Percentiles rank a stretch among this genome's conserved stretches.
phyloP scores from a whole-genome alignment of 64 coral and sea anemone species.

The Montipora efflorescens region DNA sequence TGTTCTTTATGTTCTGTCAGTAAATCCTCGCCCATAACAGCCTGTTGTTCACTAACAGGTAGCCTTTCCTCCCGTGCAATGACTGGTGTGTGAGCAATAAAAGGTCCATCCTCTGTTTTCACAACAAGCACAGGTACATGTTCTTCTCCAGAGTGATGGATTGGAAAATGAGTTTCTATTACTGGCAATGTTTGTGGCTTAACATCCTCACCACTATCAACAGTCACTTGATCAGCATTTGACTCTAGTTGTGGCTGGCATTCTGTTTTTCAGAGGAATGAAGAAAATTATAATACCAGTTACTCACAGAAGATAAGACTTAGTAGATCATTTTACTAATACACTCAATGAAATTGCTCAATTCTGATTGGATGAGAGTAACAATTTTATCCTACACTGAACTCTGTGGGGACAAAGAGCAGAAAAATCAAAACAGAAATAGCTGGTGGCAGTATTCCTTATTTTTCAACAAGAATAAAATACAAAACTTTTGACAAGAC shows the following conservation, averaged over 20 bases:
- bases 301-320: too few species aligned
- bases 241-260: not conserved
- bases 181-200: not conserved
- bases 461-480: too few species aligned
- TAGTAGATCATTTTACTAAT: too few species aligned
- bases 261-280: not conserved
- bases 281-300: not conserved
- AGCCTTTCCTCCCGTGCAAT: not conserved
- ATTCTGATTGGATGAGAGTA: too few species aligned
- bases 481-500: too few species aligned
- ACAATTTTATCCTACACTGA: too few species aligned
- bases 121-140: slow-evolving; percentile 20
- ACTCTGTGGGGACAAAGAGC: too few species aligned
- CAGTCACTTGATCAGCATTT: not conserved
- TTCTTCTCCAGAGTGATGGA: not conserved
- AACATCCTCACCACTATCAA: not conserved
- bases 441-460: too few species aligned
- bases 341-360: too few species aligned
- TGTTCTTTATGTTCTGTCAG: not conserved
- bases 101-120: slow-evolving; percentile 29
- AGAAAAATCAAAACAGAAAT: too few species aligned
- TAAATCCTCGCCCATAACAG: not conserved
- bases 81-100: not conserved
- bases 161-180: not conserved
- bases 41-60: too few species aligned